Base-by-base conservation (phyloP, 2,113 vertebrate species). In the Gymnarchus niloticus region DNA sequence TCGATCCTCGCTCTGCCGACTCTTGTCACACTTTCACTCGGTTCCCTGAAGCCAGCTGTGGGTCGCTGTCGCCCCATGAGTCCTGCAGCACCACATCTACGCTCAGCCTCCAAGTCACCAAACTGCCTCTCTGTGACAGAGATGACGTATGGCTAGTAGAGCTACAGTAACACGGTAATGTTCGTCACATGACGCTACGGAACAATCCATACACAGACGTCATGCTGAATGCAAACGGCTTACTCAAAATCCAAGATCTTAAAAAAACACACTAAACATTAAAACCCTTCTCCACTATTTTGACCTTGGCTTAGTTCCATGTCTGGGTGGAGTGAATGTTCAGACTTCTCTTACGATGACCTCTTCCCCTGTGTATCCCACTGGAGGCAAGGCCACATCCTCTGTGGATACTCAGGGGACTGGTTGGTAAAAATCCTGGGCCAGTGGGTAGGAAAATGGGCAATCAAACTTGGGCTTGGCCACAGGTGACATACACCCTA, bases 1-100 rank as follows among this genome's bases (percentile, higher is more conserved):
- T 87, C 88, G 90, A 91, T 85, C 83, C 81, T 49, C 7, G 83
- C 88, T 2, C 65, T 56, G 51, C 19, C 73, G 41, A n/a, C 57
- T 41, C 54, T 59, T 21, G 49, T 78, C 52, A 48, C 51, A 85
- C 84, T 56, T 77, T 85, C 84, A 76, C 61, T 85, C 80, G 7
- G 7, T 9, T 10, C 44, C 46, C 83, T 17, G 48, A 2, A 65
- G 37, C 44, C 56, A 9, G 3, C 10, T 28, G 3, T 25, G 25
- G 23, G 4, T 10, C 28, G 0, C 19, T 28, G 48, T 21, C 4
- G 6, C 59, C n/a, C 12, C 41, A 8, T 23, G 59, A 12, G 59
- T 37, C 65, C 17, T 33, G 2, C 28, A 17, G 5, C 33, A 37
- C 65, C 65, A 12, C 65, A 41, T 73, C 33, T 19, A 5, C 1